Base-by-base conservation (phyloP, 2,797 vertebrate genomes). In the Melanotaenia pygmaea region DNA sequence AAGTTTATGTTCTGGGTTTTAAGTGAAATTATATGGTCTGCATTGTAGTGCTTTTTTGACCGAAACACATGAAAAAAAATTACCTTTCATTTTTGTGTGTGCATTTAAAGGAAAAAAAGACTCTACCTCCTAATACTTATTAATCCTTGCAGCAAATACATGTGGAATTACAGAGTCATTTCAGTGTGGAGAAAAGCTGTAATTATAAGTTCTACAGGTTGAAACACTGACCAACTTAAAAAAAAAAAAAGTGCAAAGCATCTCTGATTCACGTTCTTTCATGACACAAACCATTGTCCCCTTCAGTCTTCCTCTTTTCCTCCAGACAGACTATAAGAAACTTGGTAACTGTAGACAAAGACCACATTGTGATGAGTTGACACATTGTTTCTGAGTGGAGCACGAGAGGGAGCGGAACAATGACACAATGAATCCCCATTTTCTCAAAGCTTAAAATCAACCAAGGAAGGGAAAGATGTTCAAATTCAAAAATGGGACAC, bases 401-500 rank as follows among this genome's bases (percentile, higher is more conserved):
- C 77, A 86, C 81, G 85, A 92, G 90, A 92, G 79, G 91, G 88
- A 87, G 80, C 76, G 68, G 74, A 91, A 93, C 90, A 94, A 94
- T 91, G 92, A 84, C 87, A 92, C 90, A 93, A 91, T 93, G 90
- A 92, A 92, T 92, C 86, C 88, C 90, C 88, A 89, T 94, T 93
- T 93, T 88, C 88, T 90, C 91, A 92, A 88, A 85, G 86, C 89
- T 85, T 86, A 90, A 88, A 91, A 88, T 88, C 86, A 88, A 74
- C 75, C 85, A 85, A 81, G 84, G 86, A 89, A 91, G 82, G 80
- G 84, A 90, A 89, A 91, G 91, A 93, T 76, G 84, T 89, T 88
- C 83, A 91, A 92, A 93, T 91, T 91, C 91, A 91, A 93, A 95
- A 94, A 94, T 91, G 91, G 93, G 93, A 93, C 91, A 88, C 86